phyloP scores from a whole-genome alignment of 2,113 vertebrate species.

The Zosterops hypoxanthus region DNA sequence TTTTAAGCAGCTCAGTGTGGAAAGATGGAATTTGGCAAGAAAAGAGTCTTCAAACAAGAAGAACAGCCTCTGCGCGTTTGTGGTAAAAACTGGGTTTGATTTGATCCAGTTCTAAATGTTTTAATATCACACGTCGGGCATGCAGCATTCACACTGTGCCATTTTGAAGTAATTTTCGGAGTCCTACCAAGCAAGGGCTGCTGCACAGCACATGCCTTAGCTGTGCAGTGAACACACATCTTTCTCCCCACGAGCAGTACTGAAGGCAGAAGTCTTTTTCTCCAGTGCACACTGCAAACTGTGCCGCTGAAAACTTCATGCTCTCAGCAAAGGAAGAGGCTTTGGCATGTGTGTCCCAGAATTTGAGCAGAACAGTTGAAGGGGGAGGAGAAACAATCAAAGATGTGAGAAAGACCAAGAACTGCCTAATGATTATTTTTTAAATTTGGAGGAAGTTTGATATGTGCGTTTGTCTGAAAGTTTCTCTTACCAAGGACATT shows the following conservation, averaged over 20 bases:
- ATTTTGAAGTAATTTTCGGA: conserved; percentile 47
- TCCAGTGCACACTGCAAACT: background rate
- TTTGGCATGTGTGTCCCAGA: background rate
- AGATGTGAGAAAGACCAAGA: background rate
- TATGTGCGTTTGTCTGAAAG: background rate
- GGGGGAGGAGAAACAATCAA: background rate
- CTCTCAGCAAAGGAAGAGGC: conserved; percentile 12
- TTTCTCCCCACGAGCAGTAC: background rate
- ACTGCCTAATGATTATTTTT: background rate
- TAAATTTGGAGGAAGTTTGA: background rate
- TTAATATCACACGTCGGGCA: conserved; percentile 51
- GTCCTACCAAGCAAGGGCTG: conserved; percentile 30
- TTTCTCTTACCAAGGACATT: background rate
- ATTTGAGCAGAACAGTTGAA: background rate
- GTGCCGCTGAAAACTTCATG: conserved; percentile 26
- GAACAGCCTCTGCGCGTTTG: conserved; percentile 35
- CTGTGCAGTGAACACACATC: background rate
- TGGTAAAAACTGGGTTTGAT: conserved; percentile 61
- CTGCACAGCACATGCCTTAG: conserved; percentile 52
- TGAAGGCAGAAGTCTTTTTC: conserved; percentile 16
- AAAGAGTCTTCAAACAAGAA: conserved; percentile 55
- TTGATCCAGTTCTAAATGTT: conserved; percentile 56
- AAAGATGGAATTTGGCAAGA: conserved; percentile 65
- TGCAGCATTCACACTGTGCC: conserved; percentile 43
- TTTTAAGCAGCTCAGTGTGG: conserved; percentile 11